Evolutionary conservation across 2,888 invertebrate genomes (phyloP).

Genomic region (Meiosimyza decipiens): DNA sequence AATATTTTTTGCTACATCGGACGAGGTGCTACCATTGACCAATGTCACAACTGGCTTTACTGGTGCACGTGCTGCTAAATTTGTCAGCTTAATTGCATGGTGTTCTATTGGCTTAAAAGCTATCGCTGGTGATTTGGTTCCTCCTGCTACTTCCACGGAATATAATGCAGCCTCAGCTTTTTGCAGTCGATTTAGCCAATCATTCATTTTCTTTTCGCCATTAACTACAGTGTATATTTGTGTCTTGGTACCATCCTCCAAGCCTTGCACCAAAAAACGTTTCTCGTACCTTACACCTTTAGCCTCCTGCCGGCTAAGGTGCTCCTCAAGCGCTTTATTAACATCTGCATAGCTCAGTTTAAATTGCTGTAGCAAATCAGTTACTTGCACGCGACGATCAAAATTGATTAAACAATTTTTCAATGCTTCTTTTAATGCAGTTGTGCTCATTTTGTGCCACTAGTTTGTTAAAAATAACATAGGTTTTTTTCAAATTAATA

Average conservation of each 20-base stretch:
- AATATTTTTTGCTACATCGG: background rate
- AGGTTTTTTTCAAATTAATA: background rate
- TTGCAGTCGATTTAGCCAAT: constrained; percentile 53
- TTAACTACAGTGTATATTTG: constrained; percentile 58
- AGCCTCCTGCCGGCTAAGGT: constrained; percentile 52
- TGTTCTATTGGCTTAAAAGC: constrained; percentile 56
- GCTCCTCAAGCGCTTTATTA: constrained; percentile 50
- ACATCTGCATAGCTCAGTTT: constrained; percentile 56
- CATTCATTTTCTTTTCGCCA: constrained; percentile 53
- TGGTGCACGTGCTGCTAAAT: constrained; percentile 42
- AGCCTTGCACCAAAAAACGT: constrained; percentile 50
- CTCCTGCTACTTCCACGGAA: constrained; percentile 60
- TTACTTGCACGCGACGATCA: constrained; percentile 58
- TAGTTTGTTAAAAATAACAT: background rate
- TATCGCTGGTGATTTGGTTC: constrained; percentile 55
- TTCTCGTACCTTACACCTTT: constrained; percentile 54
- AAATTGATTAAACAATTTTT: constrained; percentile 60
- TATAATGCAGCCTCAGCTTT: constrained; percentile 55
- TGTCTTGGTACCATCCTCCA: constrained; percentile 38
- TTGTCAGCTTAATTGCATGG: constrained; percentile 50
- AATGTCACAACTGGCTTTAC: background rate
- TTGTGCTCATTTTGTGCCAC: constrained; percentile 38
- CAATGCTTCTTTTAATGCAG: constrained; percentile 52
- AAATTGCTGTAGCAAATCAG: constrained; percentile 60
- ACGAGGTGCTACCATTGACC: background rate